These are phyloP conservation scores for Dynastes maya DNA, from an alignment of 2,888 invertebrate species.

Conservation along the genomic window DNA sequence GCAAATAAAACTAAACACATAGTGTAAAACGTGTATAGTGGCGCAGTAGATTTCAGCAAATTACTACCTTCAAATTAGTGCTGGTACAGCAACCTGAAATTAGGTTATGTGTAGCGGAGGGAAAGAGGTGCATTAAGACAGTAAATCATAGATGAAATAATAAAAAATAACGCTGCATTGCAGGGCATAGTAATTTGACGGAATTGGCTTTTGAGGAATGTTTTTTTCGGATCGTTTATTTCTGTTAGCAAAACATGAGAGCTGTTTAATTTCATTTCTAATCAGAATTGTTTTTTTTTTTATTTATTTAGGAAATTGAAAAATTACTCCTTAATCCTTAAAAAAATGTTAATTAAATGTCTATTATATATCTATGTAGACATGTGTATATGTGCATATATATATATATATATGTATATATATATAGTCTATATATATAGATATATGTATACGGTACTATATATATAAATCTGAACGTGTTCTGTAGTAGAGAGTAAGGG, in stretches of 20 bases:
- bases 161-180: constrained; percentile 13
- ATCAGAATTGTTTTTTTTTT: neutral
- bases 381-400: neutral
- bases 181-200: neutral
- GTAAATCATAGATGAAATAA: constrained; percentile 10
- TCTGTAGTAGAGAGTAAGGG: constrained; percentile 60
- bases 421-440: constrained; percentile 21
- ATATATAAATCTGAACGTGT: constrained; percentile 61
- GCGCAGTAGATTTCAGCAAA: neutral
- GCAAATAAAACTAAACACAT: constrained; percentile 1
- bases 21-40: neutral
- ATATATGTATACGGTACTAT: constrained; percentile 45
- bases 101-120: constrained; percentile 5
- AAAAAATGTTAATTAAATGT: neutral
- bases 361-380: neutral
- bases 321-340: neutral
- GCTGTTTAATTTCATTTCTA: neutral
- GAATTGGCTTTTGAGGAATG: neutral
- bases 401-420: constrained; percentile 8
- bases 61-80: constrained; percentile 15
- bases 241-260: too few species aligned
- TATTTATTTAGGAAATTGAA: neutral
- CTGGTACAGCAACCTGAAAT: constrained; percentile 1
- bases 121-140: constrained; percentile 4
- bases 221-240: neutral